Conservation (phyloP, 2,888 invertebrate species). For the Drosophila bunnanda region DNA sequence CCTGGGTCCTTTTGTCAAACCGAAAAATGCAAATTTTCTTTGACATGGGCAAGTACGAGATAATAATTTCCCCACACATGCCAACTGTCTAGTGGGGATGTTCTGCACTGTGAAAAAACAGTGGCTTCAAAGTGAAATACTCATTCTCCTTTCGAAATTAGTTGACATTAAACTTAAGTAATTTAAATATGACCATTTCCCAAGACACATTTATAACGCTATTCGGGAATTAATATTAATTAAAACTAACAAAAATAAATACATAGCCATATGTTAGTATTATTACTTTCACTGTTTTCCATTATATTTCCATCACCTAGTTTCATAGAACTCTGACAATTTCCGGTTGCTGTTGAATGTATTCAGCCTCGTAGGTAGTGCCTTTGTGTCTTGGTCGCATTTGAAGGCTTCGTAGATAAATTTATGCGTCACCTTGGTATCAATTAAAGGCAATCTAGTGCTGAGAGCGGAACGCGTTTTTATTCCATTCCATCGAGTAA, state of each 20-base stretch:
- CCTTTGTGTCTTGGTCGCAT: slow-evolving; percentile 18
- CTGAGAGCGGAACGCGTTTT: slow-evolving; percentile 22
- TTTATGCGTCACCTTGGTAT: slow-evolving; percentile 44
- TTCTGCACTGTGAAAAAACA: slow-evolving; percentile 2
- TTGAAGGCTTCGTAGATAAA: slow-evolving; percentile 12
- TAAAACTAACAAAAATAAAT: background rate
- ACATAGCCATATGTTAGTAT: background rate
- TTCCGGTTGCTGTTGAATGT: slow-evolving; percentile 52
- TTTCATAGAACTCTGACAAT: slow-evolving; percentile 36
- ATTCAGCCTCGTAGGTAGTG: slow-evolving; percentile 3
- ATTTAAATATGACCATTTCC: no score
- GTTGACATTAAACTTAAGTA: no score
- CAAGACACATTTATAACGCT: background rate
- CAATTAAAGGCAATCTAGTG: slow-evolving; percentile 46
- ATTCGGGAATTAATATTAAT: background rate
- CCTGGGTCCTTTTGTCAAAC: slow-evolving; percentile 52
- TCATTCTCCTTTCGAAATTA: no score
- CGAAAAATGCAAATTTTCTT: slow-evolving; percentile 67
- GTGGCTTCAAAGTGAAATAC: background rate
- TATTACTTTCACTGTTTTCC: background rate
- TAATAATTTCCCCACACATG: slow-evolving; percentile 62
- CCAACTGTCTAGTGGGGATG: slow-evolving; percentile 10
- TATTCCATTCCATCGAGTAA: slow-evolving; percentile 11
- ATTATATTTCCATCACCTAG: background rate
- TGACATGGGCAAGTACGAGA: slow-evolving; percentile 71